Evolutionary conservation across 2,797 vertebrate genomes (phyloP), one percentile per base, ranked within the genome.

Genomic region (Anguilla marmorata): DNA sequence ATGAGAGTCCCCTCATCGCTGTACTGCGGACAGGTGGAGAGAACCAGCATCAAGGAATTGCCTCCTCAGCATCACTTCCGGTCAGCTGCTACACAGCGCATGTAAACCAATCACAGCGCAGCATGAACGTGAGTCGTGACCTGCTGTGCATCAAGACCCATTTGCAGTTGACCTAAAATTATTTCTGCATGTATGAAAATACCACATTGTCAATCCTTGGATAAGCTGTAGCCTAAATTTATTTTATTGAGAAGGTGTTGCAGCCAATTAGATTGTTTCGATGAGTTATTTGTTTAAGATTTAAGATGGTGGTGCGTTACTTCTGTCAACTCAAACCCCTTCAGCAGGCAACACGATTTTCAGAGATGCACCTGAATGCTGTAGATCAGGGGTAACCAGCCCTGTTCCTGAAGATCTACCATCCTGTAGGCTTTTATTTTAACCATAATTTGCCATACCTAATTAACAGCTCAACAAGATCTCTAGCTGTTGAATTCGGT

Each of bases 1-100:
- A 85, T 33, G 56, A 86, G 72, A 74, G 27, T 52, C 74, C 80
- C 88, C 89, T 92, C 93, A 93, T 94, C 85, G 89, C 90, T 63
- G 2, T 33, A 52, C 92, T 92, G 89, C 79, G 37, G 86, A 87
- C 33, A 88, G 27, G 69, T 33, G 11, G 3, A 84, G 30, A 87
- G 56, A 84, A 79, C 58, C 45, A 33, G 27, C 37, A 45, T 56
- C 69, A 86, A 54, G 14, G 48, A 58, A n/a, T 19, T 69, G 60
- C 60, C 41, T 54, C 82, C 45, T 84, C 27, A 56, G 63, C 45
- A 88, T 3, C 84, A 37, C 56, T 45, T n/a, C 12, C 24, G 27
- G 37, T 69, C 66, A n/a, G 30, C 24, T 45, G 19, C 33, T 21
- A n/a, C 27, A 56, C 19, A 24, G 41, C 9, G 9, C 3, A 50